Conservation (phyloP, 2,888 invertebrate species). For the Noctua fimbriata region DNA sequence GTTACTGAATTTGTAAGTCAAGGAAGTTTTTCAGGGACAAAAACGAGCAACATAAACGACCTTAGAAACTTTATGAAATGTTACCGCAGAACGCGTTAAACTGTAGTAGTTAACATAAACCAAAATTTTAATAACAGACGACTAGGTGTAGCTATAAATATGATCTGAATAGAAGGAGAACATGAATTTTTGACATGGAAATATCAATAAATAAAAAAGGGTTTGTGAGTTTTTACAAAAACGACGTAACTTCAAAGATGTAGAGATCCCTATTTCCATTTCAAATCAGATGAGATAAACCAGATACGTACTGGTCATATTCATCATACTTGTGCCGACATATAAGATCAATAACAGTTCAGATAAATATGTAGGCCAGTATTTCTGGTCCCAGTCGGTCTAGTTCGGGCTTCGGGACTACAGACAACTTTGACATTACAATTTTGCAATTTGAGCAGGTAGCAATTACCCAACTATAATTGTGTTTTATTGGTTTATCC, state of each 20-base stretch:
- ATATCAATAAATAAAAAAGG: not conserved
- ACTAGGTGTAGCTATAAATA: slow-evolving; percentile 1
- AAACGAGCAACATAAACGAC: slow-evolving; percentile 44
- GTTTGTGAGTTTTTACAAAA: not conserved
- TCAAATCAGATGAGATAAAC: not conserved
- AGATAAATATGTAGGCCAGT: slow-evolving; percentile 48
- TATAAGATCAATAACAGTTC: slow-evolving; percentile 48
- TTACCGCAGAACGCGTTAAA: slow-evolving; percentile 6
- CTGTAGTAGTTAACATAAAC: not conserved
- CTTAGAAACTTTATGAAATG: slow-evolving; percentile 29
- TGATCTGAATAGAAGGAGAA: not conserved
- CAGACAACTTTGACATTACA: slow-evolving; percentile 20
- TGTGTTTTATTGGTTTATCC: slow-evolving; percentile 4
- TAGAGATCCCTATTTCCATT: not conserved
- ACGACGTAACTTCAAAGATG: not conserved
- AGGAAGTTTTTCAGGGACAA: slow-evolving; percentile 51
- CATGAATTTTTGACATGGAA: not conserved
- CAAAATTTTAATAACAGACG: not conserved
- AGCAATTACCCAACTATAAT: not conserved
- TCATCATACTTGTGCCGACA: slow-evolving; percentile 1
- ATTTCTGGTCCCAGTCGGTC: slow-evolving; percentile 31
- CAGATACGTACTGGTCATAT: not conserved
- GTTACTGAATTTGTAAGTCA: slow-evolving; percentile 33
- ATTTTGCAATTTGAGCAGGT: slow-evolving; percentile 13
- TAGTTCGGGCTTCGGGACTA: slow-evolving; percentile 12